Percentiles rank a stretch among this genome's conserved stretches.
Conservation (phyloP, 1,140 invertebrate species). For the Penaeus indicus region DNA sequence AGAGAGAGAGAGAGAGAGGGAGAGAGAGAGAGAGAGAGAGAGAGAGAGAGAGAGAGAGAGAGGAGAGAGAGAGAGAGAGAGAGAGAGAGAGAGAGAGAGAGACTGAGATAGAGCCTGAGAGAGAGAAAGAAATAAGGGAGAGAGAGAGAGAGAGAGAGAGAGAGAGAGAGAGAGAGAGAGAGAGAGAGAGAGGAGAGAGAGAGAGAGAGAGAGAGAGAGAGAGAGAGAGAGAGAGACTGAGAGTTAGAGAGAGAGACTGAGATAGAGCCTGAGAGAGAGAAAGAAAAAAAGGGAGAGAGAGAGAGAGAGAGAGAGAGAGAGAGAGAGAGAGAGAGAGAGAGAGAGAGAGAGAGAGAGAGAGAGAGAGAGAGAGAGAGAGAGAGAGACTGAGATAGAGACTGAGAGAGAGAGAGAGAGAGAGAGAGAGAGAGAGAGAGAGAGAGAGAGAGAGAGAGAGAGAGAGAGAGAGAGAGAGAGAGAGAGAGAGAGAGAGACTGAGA, state of each 20-base stretch:
- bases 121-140: not conserved
- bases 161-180: not conserved
- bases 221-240: not conserved
- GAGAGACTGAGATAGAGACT: not conserved
- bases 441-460: not conserved
- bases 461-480: not conserved
- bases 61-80: not conserved
- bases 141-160: not conserved
- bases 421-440: not conserved
- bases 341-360: not conserved
- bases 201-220: not conserved
- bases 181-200: not conserved
- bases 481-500: not conserved
- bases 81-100: not conserved
- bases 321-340: not conserved
- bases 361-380: not conserved
- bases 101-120: too few species aligned
- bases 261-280: too few species aligned
- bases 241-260: too few species aligned
- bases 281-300: too few species aligned
- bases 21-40: too few species aligned
- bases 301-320: not conserved
- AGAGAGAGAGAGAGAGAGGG: too few species aligned
- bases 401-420: not conserved
- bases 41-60: not conserved